A percentile compares a stretch with the other conserved stretches of the same genome.
Evolutionary conservation across 2,797 vertebrate species (phyloP).

Genomic region (Chelon auratus): DNA sequence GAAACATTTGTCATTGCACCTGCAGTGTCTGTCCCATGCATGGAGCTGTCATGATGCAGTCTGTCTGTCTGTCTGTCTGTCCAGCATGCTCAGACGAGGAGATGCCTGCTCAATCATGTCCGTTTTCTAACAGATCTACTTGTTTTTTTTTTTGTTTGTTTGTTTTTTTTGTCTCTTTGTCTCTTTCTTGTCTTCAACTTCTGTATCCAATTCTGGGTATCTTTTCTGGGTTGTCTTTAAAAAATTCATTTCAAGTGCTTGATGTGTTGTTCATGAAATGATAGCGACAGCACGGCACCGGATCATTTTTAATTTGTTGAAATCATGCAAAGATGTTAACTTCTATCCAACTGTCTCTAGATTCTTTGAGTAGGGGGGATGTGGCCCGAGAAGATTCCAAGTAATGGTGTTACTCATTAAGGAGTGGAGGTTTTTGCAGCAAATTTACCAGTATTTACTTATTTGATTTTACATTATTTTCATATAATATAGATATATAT

Average conservation of each 20-base stretch:
- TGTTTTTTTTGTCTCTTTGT: constrained; percentile 76
- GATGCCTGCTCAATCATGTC: constrained; percentile 78
- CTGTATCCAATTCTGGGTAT: constrained; percentile 85
- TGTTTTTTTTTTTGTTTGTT: constrained; percentile 50
- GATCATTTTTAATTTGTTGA: constrained; percentile 52
- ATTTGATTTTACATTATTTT: constrained; percentile 10
- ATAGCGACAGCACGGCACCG: constrained; percentile 39
- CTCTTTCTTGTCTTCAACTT: constrained; percentile 79
- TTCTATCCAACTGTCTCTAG: constrained; percentile 75
- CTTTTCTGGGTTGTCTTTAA: constrained; percentile 32
- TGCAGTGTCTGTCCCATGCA: constrained; percentile 35
- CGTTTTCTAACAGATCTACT: constrained; percentile 82
- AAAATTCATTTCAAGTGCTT: constrained; percentile 41
- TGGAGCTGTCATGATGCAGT: constrained; percentile 13
- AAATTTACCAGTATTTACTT: constrained; percentile 39
- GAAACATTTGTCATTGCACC: constrained; percentile 55
- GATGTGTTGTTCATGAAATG: constrained; percentile 57
- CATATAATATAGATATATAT: neutral
- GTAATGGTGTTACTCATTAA: constrained; percentile 75
- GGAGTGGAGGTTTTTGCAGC: constrained; percentile 71
- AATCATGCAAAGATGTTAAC: constrained; percentile 73
- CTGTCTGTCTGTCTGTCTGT: constrained; percentile 40
- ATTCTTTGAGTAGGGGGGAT: constrained; percentile 75
- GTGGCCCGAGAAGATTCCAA: constrained; percentile 73
- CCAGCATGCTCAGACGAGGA: constrained; percentile 75